A percentile compares a stretch with the other conserved stretches of the same genome.
Conservation (phyloP, 2,888 invertebrate genomes). For the Hirudinaria manillensis region DNA sequence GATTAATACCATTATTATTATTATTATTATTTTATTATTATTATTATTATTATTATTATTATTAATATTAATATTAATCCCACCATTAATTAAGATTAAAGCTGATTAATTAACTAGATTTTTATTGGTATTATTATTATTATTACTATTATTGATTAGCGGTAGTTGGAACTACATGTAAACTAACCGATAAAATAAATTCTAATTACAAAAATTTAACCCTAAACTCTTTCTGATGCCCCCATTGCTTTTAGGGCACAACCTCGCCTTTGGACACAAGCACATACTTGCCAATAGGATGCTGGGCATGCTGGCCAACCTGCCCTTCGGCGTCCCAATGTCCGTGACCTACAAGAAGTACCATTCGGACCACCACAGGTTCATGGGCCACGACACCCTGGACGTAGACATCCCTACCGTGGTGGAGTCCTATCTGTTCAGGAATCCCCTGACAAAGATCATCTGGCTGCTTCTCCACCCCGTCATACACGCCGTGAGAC, state of each 20-base stretch:
- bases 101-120: too few species aligned
- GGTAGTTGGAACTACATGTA: too few species aligned
- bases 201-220: too few species aligned
- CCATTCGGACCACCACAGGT: conserved; percentile 53
- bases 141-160: too few species aligned
- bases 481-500: conserved; percentile 49
- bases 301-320: conserved; percentile 50
- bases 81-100: too few species aligned
- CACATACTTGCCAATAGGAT: conserved; percentile 47
- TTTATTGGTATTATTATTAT: too few species aligned
- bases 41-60: too few species aligned
- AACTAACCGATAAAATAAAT: too few species aligned
- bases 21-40: too few species aligned
- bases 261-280: conserved; percentile 52
- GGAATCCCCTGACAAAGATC: conserved; percentile 49
- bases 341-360: conserved; percentile 54
- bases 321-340: conserved; percentile 51
- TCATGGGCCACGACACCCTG: conserved; percentile 51
- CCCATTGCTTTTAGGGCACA: conserved; percentile 44
- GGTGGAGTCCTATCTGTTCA: conserved; percentile 50
- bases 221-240: too few species aligned
- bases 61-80: too few species aligned
- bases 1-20: too few species aligned
- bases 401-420: conserved; percentile 54
- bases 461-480: conserved; percentile 52